Evolutionary conservation across 2,113 vertebrate genomes (phyloP), one percentile per base, ranked within the genome.

Genomic region (Scomber colias): DNA sequence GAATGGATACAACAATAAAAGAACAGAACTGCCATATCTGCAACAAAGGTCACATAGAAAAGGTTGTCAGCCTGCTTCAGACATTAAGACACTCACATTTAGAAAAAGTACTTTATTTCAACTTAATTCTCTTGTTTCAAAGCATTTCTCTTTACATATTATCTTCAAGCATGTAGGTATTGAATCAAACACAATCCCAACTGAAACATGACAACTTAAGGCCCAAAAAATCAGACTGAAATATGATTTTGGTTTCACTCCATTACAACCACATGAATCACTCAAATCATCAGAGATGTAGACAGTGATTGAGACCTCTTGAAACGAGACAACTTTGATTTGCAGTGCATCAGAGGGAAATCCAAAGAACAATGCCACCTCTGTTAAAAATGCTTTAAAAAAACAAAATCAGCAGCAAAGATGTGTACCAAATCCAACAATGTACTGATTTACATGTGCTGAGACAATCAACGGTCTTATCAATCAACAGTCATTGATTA

Each of bases 401-500:
- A 48, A 9, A 40, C 8, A 9, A 2, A 27, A 54, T 70, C 27
- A 57, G 14, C 57, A 13, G 9, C 14, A 71, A 51, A 48, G 14
- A 44, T 9, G 8, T 46, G 44, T 1, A 27, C 2, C 15, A 21
- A 71, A 54, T 44, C 7, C 4, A 35, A 31, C n/a, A 69, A 67
- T 0, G 31, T 30, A 16, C 13, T 60, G 19, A 76, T 65, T 87
- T 70, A 57, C 11, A 13, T 3, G 11, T 21, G 3, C 17, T 72
- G 16, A 75, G 63, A 78, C 16, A 72, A 76, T 81, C 59, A 54
- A 63, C 6, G 53, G 54, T 74, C 44, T 76, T 67, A 73, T 2
- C 72, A 77, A 90, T 85, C 63, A 82, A 62, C 35, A 45, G n/a
- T 55, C 19, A 51, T 14, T 45, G 27, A 72, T 75, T 15, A 50